Evolutionary conservation across 2,113 vertebrate genomes (phyloP), one percentile per base, ranked within the genome.

Genomic region (Sclerurus mexicanus): DNA sequence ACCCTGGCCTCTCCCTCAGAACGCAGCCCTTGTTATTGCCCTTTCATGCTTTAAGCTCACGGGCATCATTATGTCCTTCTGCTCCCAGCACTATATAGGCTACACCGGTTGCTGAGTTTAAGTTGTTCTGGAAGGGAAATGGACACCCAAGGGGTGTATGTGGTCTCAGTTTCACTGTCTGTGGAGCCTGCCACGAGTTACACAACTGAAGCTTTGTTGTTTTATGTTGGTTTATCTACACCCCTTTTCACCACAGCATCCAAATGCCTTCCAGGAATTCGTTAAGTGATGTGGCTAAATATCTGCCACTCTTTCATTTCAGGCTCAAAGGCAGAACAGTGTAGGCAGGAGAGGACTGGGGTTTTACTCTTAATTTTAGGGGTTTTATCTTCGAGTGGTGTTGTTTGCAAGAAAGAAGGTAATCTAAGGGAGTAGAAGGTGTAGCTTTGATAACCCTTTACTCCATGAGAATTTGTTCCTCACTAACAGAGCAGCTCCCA

Each of bases 241-340:
- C 66, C 47, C 40, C 47, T 89, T 84, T 90, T 89, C 53, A 89
- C 44, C 31, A 40, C 27, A 71, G 63, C 56, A 95, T 88, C 87
- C 82, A 96, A 92, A 92, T 88, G 75, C 92, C 95, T 93, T 93
- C 86, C 68, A 96, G 90, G 47, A 92, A 46, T 27, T 30, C 13
- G 11, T 81, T 87, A 80, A 86, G 63, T 88, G 85, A 72, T 88
- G 90, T 92, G 92, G 92, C 73, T 93, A 64, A 40, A 14, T 68
- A 89, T 20, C 79, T 89, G 40, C 85, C 40, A 44, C 82, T 78
- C 95, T 95, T 95, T 92, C 64, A 92, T 94, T 93, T 94, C 64
- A 71, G 28, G 56, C 85, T 96, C 85, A 89, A 90, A 93, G 90
- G 58, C 28, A 89, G 64, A 92, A 58, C 35, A 85, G 76, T 56